These are phyloP conservation scores for Uria lomvia DNA, from an alignment of 2,113 vertebrate genomes.

Conservation along the genomic window DNA sequence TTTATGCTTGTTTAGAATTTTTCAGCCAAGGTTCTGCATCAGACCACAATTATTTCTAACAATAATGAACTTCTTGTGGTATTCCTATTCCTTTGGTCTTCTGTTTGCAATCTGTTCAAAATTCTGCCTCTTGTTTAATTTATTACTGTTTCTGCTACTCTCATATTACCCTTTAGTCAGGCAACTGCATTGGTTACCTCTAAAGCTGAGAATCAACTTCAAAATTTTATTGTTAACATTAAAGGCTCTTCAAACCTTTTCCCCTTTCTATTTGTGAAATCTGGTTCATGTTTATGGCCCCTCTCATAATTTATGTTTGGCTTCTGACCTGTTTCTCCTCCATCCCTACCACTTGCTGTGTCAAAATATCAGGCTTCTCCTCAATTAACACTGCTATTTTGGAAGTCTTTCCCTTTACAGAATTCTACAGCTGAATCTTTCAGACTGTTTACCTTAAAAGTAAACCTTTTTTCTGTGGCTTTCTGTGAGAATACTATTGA, in stretches of 20 bases:
- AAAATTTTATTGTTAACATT: conserved; percentile 62
- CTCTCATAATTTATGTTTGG: conserved; percentile 51
- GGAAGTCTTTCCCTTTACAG: background rate
- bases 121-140: conserved; percentile 10
- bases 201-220: conserved; percentile 47
- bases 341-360: background rate
- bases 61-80: background rate
- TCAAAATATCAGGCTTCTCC: conserved; percentile 34
- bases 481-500: background rate
- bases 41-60: background rate
- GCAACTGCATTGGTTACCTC: background rate
- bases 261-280: conserved; percentile 57
- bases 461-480: background rate
- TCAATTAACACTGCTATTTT: background rate
- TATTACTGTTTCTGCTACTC: conserved; percentile 31
- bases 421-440: background rate
- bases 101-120: conserved; percentile 40
- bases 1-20: background rate
- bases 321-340: conserved; percentile 53
- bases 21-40: background rate
- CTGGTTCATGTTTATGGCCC: conserved; percentile 44
- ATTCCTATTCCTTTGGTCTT: background rate
- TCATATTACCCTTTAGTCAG: conserved; percentile 24
- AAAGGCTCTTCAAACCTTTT: conserved; percentile 53
- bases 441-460: background rate